Conservation (phyloP, 2,113 vertebrate genomes). For the Ciconia boyciana region DNA sequence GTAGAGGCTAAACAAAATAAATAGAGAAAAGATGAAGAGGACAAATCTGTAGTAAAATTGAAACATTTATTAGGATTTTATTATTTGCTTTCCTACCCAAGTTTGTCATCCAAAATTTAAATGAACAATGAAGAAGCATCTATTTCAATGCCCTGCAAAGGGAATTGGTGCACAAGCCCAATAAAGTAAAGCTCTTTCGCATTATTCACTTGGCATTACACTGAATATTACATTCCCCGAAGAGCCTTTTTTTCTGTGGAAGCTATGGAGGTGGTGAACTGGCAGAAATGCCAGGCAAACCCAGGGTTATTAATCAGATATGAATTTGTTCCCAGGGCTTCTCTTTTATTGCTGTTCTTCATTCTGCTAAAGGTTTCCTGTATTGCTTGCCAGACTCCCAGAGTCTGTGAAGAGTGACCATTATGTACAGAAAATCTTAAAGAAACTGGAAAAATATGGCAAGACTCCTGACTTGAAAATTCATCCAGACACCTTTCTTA, state of each 20-base stretch:
- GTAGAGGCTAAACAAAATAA: constrained; percentile 23
- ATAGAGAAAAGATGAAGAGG: constrained; percentile 6
- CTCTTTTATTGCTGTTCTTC: background rate
- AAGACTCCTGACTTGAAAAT: constrained; percentile 67
- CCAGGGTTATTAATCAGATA: background rate
- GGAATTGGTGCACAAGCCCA: background rate
- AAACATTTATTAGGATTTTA: constrained; percentile 19
- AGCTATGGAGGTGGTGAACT: background rate
- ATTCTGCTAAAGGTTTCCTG: constrained; percentile 69
- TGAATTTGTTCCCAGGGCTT: background rate
- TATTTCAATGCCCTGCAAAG: background rate
- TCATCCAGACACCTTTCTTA: constrained; percentile 69
- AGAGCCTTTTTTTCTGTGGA: background rate
- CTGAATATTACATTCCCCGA: background rate
- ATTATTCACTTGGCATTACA: background rate
- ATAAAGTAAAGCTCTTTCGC: background rate
- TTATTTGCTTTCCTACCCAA: constrained; percentile 9
- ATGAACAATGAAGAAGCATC: background rate
- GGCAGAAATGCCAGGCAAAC: background rate
- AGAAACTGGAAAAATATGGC: constrained; percentile 72
- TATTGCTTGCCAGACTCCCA: constrained; percentile 69
- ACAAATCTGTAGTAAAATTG: constrained; percentile 2
- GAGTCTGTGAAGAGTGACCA: constrained; percentile 63
- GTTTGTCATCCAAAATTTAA: background rate
- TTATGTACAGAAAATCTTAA: constrained; percentile 63